Base-by-base conservation (phyloP, 2,113 vertebrate genomes). In the Spea bombifrons region DNA sequence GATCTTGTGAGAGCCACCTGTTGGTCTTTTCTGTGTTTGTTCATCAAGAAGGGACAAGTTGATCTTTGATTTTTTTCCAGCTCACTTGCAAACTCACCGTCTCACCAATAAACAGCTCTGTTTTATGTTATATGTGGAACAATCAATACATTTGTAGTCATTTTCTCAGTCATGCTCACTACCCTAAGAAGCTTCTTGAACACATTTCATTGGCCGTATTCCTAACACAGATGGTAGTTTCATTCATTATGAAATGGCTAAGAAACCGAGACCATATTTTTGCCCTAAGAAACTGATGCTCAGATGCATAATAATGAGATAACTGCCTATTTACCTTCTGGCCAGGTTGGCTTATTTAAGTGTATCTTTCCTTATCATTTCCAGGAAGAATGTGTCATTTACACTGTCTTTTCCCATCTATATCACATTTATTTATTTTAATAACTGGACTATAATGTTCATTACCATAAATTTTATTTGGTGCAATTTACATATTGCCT, bases 401-500 rank as follows among this genome's bases (percentile, higher is more conserved):
- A 12, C 10, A 68, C 52, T 57, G 47, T 17, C 50, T 47, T n/a
- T 50, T 69, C 59, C 66, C 75, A 76, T 76, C 75, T 76, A 66
- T 59, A 69, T 5, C 2, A 1, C n/a, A 30, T 76, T 16, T 4
- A 53, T 75, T 75, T 66, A 75, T n/a, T 5, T 43, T 44, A 12
- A 66, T 46, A 75, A 44, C 10, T 46, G 10, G 9, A 12, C 48
- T 61, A 65, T 43, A 52, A 5, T 43, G 8, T 4, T 16, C 30
- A 45, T 67, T 53, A 67, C 13, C 44, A 48, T 53, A 55, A n/a
- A n/a, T 30, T 15, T n/a, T 30, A 10, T 70, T 53, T 69, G 53
- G 44, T 50, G 49, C 49, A 10, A 63, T 70, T 77, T 61, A 71
- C 75, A 50, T 77, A 46, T 8, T 9, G 10, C 9, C 16, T 77